These are phyloP conservation scores for Pangasius djambal DNA, from an alignment of 2,797 vertebrate genomes.

Conservation along the genomic window DNA sequence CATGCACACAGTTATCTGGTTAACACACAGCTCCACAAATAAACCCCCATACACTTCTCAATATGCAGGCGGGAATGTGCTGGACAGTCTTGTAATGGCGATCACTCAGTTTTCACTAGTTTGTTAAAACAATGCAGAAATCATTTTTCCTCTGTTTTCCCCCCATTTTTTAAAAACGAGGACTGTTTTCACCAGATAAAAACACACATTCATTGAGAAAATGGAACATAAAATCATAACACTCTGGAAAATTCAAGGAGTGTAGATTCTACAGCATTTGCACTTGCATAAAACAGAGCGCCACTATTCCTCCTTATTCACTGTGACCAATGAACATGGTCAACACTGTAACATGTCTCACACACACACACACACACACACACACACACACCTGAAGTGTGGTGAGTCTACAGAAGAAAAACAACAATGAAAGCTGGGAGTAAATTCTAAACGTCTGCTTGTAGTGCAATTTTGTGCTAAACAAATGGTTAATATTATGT, in stretches of 20 bases:
- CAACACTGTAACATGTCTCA: not conserved
- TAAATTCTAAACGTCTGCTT: not conserved
- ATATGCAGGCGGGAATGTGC: not conserved
- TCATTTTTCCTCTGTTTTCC: too few relatives aligned
- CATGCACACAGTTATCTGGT: not conserved
- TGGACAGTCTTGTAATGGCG: not conserved
- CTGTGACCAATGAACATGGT: not conserved
- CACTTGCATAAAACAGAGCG: not conserved
- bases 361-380: not conserved
- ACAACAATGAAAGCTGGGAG: not conserved
- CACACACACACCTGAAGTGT: not conserved
- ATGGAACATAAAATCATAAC: not conserved
- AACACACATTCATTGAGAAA: not conserved
- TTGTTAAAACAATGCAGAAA: not conserved
- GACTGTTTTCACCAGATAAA: not conserved
- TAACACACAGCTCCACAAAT: not conserved
- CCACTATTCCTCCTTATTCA: too few relatives aligned
- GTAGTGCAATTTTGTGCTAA: not conserved
- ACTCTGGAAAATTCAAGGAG: too few relatives aligned
- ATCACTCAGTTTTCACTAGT: not conserved
- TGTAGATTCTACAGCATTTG: not conserved
- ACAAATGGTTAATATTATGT: not conserved
- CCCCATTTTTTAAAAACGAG: not conserved
- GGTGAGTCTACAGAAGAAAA: not conserved
- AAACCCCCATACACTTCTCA: too few relatives aligned